Base-by-base conservation (phyloP, 2,797 vertebrate species). In the Acipenser ruthenus region DNA sequence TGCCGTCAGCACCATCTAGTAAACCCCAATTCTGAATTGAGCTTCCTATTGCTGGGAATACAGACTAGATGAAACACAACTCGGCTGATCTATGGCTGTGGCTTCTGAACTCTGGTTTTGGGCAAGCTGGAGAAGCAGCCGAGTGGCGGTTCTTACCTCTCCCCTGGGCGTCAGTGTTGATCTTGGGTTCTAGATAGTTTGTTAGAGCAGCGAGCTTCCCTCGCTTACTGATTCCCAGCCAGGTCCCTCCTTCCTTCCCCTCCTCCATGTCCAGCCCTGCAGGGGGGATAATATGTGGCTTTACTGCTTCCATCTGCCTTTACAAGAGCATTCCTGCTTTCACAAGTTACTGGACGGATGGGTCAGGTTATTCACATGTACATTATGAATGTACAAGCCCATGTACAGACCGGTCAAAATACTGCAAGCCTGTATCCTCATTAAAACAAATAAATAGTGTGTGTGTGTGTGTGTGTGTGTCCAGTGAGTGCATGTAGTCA, bases 201-300 rank as follows among this genome's bases (percentile, higher is more conserved):
- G 97, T 99, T 76, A 98, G 87, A 0, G 92, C 93, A 0, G 93
- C 91, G 79, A 98, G 80, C 75, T 93, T 97, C 50, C 97, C 96
- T 63, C 88, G 84, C 50, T 91, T 97, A 83, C 72, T 96, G 82
- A 99, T 93, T 59, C 97, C 95, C 70, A 99, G 86, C 97, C 97
- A 99, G 0, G 96, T 93, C 2, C 96, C 96, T 49, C 96, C 95
- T 87, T 95, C 93, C 74, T 90, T 96, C 10, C 96, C 95, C 75
- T 87, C 86, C 68, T 97, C 94, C 89, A 94, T 88, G 79, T 99
- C 96, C 69, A 98, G 81, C 70, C 97, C 96, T 99, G 82, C 56
- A 65, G 12, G 15, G 12, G 62, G 10, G 52, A 64, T 51, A 62
- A 71, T 71, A 51, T 78, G 76, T 77, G 76, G 74, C 77, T 72